A percentile compares a stretch with the other conserved stretches of the same genome.
phyloP scores from a whole-genome alignment of 1,140 invertebrate species.

The Ceratoteleas bidentatus region DNA sequence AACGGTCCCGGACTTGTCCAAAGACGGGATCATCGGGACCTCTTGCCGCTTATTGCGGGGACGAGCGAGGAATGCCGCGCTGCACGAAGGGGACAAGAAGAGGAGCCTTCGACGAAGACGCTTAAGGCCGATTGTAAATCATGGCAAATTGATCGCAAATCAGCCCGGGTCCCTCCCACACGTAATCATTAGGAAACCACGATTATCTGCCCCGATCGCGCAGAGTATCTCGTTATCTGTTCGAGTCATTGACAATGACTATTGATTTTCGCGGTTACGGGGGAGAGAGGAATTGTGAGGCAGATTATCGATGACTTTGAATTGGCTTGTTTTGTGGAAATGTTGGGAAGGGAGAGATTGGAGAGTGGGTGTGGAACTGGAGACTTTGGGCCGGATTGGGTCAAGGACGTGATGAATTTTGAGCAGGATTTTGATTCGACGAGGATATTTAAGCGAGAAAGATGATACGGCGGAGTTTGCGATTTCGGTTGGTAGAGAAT shows the following conservation, averaged over 20 bases:
- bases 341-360: too few relatives aligned
- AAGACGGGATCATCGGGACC: conserved; percentile 53
- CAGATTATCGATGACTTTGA: too few relatives aligned
- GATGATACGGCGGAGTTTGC: too few relatives aligned
- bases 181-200: conserved; percentile 52
- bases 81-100: conserved; percentile 48
- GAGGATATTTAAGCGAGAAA: too few relatives aligned
- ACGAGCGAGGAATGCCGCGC: conserved; percentile 56
- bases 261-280: background rate
- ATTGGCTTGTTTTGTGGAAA: too few relatives aligned
- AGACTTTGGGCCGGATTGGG: too few relatives aligned
- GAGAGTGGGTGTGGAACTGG: too few relatives aligned
- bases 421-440: too few relatives aligned
- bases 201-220: conserved; percentile 34
- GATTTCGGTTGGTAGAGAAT: too few relatives aligned
- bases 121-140: conserved; percentile 77
- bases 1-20: conserved; percentile 53
- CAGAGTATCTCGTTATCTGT: conserved; percentile 5
- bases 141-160: conserved; percentile 80
- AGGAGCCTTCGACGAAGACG: conserved; percentile 56
- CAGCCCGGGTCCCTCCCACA: conserved; percentile 72
- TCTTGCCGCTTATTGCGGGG: conserved; percentile 33
- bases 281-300: background rate
- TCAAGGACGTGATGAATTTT: too few relatives aligned
- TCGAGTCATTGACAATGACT: conserved; percentile 4